Evolutionary conservation across 2,888 invertebrate genomes (phyloP), one percentile per base, ranked within the genome.

Genomic region (Lithophane ornitopus): DNA sequence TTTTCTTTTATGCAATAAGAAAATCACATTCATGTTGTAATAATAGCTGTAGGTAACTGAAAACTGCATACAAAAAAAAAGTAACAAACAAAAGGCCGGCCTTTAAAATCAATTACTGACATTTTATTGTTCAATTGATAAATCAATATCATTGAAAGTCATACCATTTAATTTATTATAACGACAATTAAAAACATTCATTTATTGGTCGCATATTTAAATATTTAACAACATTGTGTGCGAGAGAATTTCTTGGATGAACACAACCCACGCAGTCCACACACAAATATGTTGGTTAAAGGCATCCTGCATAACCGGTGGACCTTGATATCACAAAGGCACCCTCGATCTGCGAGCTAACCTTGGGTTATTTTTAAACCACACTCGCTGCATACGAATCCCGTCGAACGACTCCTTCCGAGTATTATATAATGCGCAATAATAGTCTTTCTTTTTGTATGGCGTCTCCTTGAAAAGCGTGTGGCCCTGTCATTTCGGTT

Each of bases 301-400:
- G 92, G 93, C 92, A 93, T 94, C 95, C 95, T 91, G 93, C 89
- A 90, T 87, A 95, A 96, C 95, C 94, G 94, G 96, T 96, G 91
- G 94, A 91, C 96, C 96, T 96, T 96, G 96, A 94, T 94, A 92
- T 93, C 88, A 94, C 95, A 94, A 96, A 95, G 93, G 95, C 92
- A 95, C 95, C 84, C 96, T 94, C 93, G 91, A 91, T 91, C 92
- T 92, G 92, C 89, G 83, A 86, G 92, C 91, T 95, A 96, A 94
- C 96, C 96, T 96, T 96, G 96, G 90, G 96, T 94, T 96, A 96
- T 96, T 96, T 96, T 95, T 96, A 96, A 94, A 93, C 94, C 92
- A 90, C 90, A 87, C 90, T 87, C 92, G 91, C 90, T 96, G 95
- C 95, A 95, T 94, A 92, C 94, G 94, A 94, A 94, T 92, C 95